Base-by-base conservation (phyloP, 2,888 invertebrate species). In the Anticlea derivata region DNA sequence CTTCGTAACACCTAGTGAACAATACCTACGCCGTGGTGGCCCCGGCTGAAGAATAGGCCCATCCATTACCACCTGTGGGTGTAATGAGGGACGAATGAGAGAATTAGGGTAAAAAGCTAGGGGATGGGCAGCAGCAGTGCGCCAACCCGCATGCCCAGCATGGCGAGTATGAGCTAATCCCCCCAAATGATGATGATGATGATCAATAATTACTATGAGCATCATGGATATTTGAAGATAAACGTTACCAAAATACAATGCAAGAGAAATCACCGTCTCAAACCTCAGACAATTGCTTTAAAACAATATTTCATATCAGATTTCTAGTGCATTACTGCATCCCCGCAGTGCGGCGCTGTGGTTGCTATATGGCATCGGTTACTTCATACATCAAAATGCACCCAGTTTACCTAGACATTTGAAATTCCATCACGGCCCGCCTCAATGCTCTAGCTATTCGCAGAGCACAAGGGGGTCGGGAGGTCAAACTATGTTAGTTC, bases 341-440 rank as follows among this genome's bases (percentile, higher is more conserved):
- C 37, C 58, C 66, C 57, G 64, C 60, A 64, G 45, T 66, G 64
- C 64, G 63, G 61, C 54, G 50, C 38, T 29, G 40, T 45, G 50
- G 55, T 60, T 52, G 58, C 55, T 63, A 60, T 58, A 60, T 46
- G 54, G 52, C 43, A 60, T 60, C 38, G 52, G 56, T 60, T 55
- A 61, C 63, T 63, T 61, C 61, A 65, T 65, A 63, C 63, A 63
- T 65, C 61, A 65, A 53, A 43, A 45, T 29, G 52, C 53, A 51
- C 30, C 61, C 59, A 60, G 45, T 55, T 44, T 56, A 58, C 39
- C 30, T 22, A 53, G 63, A 59, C 60, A 61, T 58, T 48, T 50
- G 43, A 50, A 63, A 51, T 59, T 60, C 56, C 50, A 58, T 46
- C 53, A 50, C 45, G 22, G 38, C n/a, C 39, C 50, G 35, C 45